Evolutionary conservation across 2,113 vertebrate species (phyloP).

Genomic region (Notiomystis cincta): DNA sequence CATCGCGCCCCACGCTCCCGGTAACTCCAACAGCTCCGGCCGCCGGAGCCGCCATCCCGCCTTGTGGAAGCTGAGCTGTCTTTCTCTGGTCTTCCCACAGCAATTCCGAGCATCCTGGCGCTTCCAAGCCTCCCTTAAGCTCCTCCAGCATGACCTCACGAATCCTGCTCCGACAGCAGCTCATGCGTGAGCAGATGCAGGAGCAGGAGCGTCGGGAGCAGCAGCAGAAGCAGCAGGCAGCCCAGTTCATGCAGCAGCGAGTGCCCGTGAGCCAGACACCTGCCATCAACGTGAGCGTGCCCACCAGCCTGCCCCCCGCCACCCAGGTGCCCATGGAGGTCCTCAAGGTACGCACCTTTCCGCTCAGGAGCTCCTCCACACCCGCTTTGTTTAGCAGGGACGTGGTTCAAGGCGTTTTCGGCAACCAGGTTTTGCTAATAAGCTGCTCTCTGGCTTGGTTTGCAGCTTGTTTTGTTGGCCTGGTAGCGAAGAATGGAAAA

Average conservation of each 20-base stretch:
- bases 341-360: conserved; percentile 80
- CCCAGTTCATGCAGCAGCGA: conserved; percentile 80
- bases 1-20: background rate
- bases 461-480: background rate
- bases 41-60: background rate
- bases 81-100: conserved; percentile 73
- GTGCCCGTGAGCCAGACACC: conserved; percentile 83
- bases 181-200: conserved; percentile 83
- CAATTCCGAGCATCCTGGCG: conserved; percentile 84
- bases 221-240: conserved; percentile 82
- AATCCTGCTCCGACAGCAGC: conserved; percentile 85
- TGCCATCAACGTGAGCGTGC: conserved; percentile 81
- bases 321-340: conserved; percentile 92
- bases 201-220: conserved; percentile 87
- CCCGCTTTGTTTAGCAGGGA: background rate
- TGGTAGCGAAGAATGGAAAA: background rate
- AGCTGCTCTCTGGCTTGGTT: background rate
- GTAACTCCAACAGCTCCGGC: background rate
- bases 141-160: conserved; percentile 87
- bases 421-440: background rate
- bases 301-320: conserved; percentile 75
- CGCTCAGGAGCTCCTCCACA: background rate
- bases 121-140: conserved; percentile 82
- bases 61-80: conserved; percentile 46
- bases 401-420: fast-evolving